Base-by-base conservation (phyloP, 2,113 vertebrate genomes). In the Setophaga kirtlandii region DNA sequence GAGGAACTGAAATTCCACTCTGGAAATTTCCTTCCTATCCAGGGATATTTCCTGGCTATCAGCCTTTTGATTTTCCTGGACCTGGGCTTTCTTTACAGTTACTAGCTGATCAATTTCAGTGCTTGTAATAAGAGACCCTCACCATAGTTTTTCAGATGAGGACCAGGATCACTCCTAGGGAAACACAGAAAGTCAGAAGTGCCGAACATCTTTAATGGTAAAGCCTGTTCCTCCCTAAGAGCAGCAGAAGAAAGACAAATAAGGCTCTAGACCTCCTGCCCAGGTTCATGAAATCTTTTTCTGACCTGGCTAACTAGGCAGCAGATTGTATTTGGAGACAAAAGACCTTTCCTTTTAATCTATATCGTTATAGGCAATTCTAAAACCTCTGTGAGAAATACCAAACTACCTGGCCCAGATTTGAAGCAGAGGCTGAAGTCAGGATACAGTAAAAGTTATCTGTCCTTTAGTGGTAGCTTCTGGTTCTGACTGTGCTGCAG, bases 21-120 rank as follows among this genome's bases (percentile, higher is more conserved):
- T 75, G 73, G 88, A 93, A 92, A 90, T 39, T 82, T 93, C 52
- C 25, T 80, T 93, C 52, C 47, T 83, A 42, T 86, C 76, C 76
- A 71, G 69, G 69, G 60, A 73, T 93, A 90, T 75, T 95, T 94
- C 69, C 80, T 92, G 56, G 47, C 73, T 41, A 60, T 23, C 24
- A 86, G 18, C 23, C 44, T 58, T 56, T 55, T 8, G 3, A 53
- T 64, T 75, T 92, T 81, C 80, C 62, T 86, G 76, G 53, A 60
- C 14, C 12, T 46, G 18, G 27, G 9, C 10, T 89, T 79, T 20
- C 50, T 35, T 87, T 76, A 44, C 15, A 83, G 49, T 41, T 78
- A 68, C 28, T 44, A 52, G 68, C 22, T 52, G 47, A 74, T 52
- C 39, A 49, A 5, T 64, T 75, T 47, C 63, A 74, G 39, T 64